These are phyloP conservation scores for Carlito syrichta DNA, from an alignment of 2,113 vertebrate genomes.

Conservation along the genomic window DNA sequence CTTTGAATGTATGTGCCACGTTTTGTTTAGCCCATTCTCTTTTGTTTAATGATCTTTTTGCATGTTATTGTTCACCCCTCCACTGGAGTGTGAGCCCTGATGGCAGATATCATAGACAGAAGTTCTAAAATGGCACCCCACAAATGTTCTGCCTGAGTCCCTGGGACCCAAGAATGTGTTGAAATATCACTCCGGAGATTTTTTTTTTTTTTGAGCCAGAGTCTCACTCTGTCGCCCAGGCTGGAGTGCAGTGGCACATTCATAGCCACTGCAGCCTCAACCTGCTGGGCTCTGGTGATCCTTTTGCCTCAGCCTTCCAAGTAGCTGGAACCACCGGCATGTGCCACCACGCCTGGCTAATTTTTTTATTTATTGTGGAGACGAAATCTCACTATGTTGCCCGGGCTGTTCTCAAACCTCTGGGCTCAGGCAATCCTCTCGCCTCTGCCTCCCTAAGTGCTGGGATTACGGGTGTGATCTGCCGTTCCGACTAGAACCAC, in stretches of 20 bases:
- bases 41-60: neutral
- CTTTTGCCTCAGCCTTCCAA: neutral
- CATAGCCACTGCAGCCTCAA: neutral
- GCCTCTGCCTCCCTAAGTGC: neutral
- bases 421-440: neutral
- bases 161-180: neutral
- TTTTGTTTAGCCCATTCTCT: neutral
- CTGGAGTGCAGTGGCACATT: neutral
- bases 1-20: neutral
- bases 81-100: neutral
- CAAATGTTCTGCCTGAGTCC: neutral
- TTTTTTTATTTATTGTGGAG: neutral
- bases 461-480: neutral
- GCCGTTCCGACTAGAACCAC: no score
- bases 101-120: neutral
- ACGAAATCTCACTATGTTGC: neutral
- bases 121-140: neutral
- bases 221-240: neutral
- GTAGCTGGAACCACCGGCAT: neutral
- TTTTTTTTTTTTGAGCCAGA: neutral
- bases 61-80: neutral
- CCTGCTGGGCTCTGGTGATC: neutral
- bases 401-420: neutral
- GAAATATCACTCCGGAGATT: neutral
- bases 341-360: neutral